Base-by-base conservation (phyloP, 2,113 vertebrate species). In the Corythoichthys intestinalis region DNA sequence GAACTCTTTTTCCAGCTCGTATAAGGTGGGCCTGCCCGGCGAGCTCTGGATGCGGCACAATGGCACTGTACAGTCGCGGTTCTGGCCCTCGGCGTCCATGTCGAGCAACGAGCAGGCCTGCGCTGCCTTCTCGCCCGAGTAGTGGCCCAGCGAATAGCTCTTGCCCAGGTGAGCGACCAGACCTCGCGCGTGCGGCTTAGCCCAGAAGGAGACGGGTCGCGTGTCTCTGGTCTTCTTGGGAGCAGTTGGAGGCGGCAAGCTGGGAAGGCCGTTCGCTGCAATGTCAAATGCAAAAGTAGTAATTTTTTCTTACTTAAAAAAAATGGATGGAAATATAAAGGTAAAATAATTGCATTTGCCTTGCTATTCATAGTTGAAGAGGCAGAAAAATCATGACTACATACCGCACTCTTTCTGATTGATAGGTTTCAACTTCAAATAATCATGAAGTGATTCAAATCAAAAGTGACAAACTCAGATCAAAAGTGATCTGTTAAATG, bases 1-100 rank as follows among this genome's bases (percentile, higher is more conserved):
- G 88, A 95, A 98, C 69, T 94, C 94, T 71, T 93, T 94, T 77
- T 96, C 94, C 86, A 96, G 92, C 85, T 95, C 92, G 10, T 93
- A 94, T 75, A 93, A 87, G 2, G 94, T 88, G 0, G 92, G 83
- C 2, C 88, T 91, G 35, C 76, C 83, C 0, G 91, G 82, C 41
- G 91, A 87, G 70, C 90, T 95, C 89, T 92, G 94, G 72, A 94
- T 92, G 83, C 93, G 91, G 75, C 95, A 96, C 49, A 96, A 91
- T 47, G 96, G 95, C 72, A 94, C 92, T 0, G 94, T 94, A 84
- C 91, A 89, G 88, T 96, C 96, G 66, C 90, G 88, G 73, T 94
- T 95, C 85, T 96, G 95, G 56, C 94, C 94, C 86, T 97, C 94
- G 0, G 91, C 85, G 63, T 94, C 93, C 52, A 94, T 78, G 70